phyloP scores from a whole-genome alignment of 2,888 invertebrate species.

The Drosophila recens region DNA sequence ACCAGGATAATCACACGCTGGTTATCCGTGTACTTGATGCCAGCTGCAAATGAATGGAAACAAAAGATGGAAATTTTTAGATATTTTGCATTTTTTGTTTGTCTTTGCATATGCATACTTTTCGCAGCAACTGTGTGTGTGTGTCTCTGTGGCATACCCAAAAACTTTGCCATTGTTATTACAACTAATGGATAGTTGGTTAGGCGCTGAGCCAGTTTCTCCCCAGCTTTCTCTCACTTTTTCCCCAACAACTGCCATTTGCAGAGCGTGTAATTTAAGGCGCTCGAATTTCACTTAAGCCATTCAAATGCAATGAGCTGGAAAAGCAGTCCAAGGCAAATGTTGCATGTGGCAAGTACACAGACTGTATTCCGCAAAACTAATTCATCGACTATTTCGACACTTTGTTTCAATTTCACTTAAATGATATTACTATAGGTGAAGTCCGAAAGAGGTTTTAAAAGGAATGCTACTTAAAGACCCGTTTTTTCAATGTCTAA shows the following conservation, averaged over 20 bases:
- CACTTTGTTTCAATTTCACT: background rate
- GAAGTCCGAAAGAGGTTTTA: background rate
- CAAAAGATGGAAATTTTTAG: slow-evolving; percentile 1
- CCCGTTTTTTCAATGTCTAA: too few relatives aligned
- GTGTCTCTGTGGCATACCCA: slow-evolving; percentile 11
- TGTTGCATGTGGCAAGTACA: slow-evolving; percentile 29
- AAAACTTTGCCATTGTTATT: slow-evolving; percentile 63
- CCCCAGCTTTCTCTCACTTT: background rate
- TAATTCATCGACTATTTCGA: slow-evolving; percentile 12
- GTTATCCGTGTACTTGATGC: slow-evolving; percentile 92
- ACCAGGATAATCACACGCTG: slow-evolving; percentile 97
- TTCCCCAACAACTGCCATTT: slow-evolving; percentile 8
- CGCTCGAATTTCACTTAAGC: slow-evolving; percentile 69
- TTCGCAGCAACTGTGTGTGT: slow-evolving; percentile 31
- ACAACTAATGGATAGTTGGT: slow-evolving; percentile 68
- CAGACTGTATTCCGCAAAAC: slow-evolving; percentile 7
- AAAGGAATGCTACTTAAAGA: background rate
- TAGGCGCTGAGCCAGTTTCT: slow-evolving; percentile 17
- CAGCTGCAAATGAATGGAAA: slow-evolving; percentile 78
- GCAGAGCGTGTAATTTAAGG: slow-evolving; percentile 61
- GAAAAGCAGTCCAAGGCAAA: slow-evolving; percentile 63
- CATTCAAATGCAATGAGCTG: slow-evolving; percentile 77
- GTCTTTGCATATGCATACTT: slow-evolving; percentile 38
- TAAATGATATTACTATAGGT: too few relatives aligned
- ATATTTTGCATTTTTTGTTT: slow-evolving; percentile 31